Conservation (phyloP, 2,888 invertebrate species). For the Adineta ricciae region DNA sequence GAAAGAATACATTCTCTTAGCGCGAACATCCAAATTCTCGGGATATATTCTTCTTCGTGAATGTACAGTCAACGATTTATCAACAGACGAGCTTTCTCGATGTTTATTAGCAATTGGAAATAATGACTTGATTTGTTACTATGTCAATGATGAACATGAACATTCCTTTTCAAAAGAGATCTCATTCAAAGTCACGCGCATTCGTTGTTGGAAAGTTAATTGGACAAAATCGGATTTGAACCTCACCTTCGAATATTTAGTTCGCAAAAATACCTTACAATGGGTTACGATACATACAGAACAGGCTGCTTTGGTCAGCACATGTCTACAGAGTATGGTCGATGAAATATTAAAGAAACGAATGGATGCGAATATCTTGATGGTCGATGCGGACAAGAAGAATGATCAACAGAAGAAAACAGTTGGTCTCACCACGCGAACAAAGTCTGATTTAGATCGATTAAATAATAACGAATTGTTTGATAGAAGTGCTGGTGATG, state of each 20-base stretch:
- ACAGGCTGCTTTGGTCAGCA: constrained; percentile 86
- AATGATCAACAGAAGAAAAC: neutral
- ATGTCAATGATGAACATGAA: constrained; percentile 34
- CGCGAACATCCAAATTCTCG: constrained; percentile 72
- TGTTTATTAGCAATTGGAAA: neutral
- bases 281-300: constrained; percentile 85
- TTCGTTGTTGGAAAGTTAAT: constrained; percentile 92
- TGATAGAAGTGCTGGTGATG: neutral
- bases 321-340: constrained; percentile 86
- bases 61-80: constrained; percentile 49
- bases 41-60: constrained; percentile 72
- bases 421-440: neutral
- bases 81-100: neutral
- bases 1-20: constrained; percentile 69
- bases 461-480: neutral
- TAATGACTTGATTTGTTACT: neutral
- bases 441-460: neutral
- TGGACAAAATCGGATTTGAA: constrained; percentile 59
- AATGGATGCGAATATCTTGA: constrained; percentile 41
- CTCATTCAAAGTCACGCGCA: constrained; percentile 81
- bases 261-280: constrained; percentile 76
- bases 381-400: no score
- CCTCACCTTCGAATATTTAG: constrained; percentile 83
- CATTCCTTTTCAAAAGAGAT: constrained; percentile 60
- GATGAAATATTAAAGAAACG: constrained; percentile 65